phyloP scores from a whole-genome alignment of 2,113 vertebrate genomes.

The Anoura caudifer region DNA sequence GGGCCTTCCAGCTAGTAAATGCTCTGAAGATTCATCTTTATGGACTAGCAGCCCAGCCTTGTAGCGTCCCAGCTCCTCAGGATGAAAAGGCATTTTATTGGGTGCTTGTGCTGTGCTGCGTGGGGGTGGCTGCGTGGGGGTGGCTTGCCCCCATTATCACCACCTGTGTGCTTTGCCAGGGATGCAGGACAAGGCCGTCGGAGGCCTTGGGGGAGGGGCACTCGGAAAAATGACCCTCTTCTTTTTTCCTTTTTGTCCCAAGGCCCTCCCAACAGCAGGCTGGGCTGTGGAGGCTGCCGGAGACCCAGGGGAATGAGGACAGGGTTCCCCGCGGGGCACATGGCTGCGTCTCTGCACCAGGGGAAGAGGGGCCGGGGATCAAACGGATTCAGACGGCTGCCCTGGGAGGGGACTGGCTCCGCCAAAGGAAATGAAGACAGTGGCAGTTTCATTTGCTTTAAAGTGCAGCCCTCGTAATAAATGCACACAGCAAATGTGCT shows the following conservation, averaged over 20 bases:
- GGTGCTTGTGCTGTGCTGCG: slow-evolving; percentile 35
- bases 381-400: rapidly evolving
- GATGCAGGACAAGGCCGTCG: background rate
- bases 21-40: slow-evolving; percentile 70
- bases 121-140: background rate
- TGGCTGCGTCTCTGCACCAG: rapidly evolving
- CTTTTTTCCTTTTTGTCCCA: background rate
- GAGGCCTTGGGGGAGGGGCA: background rate
- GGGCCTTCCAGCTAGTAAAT: slow-evolving; percentile 72
- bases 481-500: slow-evolving; percentile 80
- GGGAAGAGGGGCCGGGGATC: background rate
- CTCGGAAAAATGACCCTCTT: background rate
- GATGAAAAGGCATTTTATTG: slow-evolving; percentile 72
- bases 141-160: background rate
- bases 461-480: slow-evolving; percentile 80
- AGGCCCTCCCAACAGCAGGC: background rate
- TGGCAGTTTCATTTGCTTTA: slow-evolving; percentile 80
- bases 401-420: background rate
- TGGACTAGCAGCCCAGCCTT: slow-evolving; percentile 48
- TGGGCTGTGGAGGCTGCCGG: background rate
- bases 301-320: background rate
- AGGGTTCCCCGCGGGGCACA: rapidly evolving
- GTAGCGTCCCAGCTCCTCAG: slow-evolving; percentile 50
- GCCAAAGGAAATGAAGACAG: slow-evolving; percentile 72
- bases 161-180: rapidly evolving